A percentile compares a stretch with the other conserved stretches of the same genome.
These are phyloP conservation scores for Perizoma affinitatum DNA, from an alignment of 2,888 invertebrate species.

Conservation along the genomic window DNA sequence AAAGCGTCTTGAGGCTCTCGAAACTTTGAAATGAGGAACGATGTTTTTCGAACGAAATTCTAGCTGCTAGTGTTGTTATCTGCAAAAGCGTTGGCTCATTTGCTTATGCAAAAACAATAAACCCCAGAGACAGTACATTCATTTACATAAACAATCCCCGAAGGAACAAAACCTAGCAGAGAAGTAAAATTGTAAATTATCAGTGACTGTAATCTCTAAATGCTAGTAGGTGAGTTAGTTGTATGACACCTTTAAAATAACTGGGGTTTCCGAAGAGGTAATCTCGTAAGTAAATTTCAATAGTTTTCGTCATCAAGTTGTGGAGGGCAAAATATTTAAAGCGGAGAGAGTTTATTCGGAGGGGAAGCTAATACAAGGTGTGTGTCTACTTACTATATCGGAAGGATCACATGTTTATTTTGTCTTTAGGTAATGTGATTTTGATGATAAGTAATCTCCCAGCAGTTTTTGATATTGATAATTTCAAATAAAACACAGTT, in stretches of 20 bases:
- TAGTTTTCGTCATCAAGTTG: conserved; percentile 61
- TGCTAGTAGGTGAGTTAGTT: conserved; percentile 47
- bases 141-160: conserved; percentile 70
- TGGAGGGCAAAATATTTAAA: conserved; percentile 20
- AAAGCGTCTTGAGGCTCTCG: conserved; percentile 46
- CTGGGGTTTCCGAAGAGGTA: conserved; percentile 44
- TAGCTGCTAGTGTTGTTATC: neutral
- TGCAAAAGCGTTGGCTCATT: neutral
- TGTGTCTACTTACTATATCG: neutral
- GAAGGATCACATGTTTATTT: too few species aligned
- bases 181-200: conserved; percentile 67
- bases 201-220: conserved; percentile 30
- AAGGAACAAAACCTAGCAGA: conserved; percentile 54
- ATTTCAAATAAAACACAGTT: too few species aligned
- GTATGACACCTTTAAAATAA: conserved; percentile 32
- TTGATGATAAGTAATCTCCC: too few species aligned
- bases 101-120: conserved; percentile 57
- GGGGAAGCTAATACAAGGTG: conserved; percentile 12
- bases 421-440: too few species aligned
- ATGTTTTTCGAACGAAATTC: neutral
- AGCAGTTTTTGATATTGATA: too few species aligned
- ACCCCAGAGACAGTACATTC: conserved; percentile 42
- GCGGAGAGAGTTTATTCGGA: conserved; percentile 47
- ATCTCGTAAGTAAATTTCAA: conserved; percentile 76
- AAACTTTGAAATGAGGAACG: conserved; percentile 24